Base-by-base conservation (phyloP, 2,888 invertebrate genomes). In the Pecten maximus region DNA sequence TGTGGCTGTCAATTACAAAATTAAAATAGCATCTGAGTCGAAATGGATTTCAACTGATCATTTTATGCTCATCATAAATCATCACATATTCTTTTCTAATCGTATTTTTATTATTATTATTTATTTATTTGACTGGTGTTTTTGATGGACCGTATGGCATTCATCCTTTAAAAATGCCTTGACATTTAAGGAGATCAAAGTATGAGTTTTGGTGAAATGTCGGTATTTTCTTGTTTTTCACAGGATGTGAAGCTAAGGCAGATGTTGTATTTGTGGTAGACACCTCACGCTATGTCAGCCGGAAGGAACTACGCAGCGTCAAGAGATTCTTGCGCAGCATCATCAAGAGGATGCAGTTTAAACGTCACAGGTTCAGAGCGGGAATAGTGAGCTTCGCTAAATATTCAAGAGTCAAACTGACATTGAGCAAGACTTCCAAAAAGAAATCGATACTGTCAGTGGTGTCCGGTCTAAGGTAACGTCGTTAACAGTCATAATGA, bases 191-290 rank as follows among this genome's bases (percentile, higher is more conserved):
- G n/a, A n/a, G n/a, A n/a, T n/a, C n/a, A n/a, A n/a, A n/a, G n/a
- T n/a, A n/a, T n/a, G n/a, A n/a, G n/a, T n/a, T n/a, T n/a, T n/a
- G n/a, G n/a, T n/a, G n/a, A n/a, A n/a, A n/a, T n/a, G n/a, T n/a
- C n/a, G n/a, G n/a, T n/a, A n/a, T 44, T 44, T 48, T 48, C 0
- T 48, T 60, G 0, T 2, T 23, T 60, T 0, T 6, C 12, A 19
- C 92, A 96, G 96, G 93, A 23, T 96, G 96, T 90, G 91, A 92
- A 3, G 93, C 94, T 19, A 92, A 93, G 54, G 95, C 94, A 16
- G 96, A 96, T 91, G 93, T 96, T 40, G 94, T 96, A 19, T 95
- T 96, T 91, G 95, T 95, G 40, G 92, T 96, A 6, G 96, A 96
- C 89, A 92, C 94, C 0, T 96, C 96, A 10, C 95, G 96, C 12